Base-by-base conservation (phyloP, 2,888 invertebrate species). In the Napeogenes inachia region DNA sequence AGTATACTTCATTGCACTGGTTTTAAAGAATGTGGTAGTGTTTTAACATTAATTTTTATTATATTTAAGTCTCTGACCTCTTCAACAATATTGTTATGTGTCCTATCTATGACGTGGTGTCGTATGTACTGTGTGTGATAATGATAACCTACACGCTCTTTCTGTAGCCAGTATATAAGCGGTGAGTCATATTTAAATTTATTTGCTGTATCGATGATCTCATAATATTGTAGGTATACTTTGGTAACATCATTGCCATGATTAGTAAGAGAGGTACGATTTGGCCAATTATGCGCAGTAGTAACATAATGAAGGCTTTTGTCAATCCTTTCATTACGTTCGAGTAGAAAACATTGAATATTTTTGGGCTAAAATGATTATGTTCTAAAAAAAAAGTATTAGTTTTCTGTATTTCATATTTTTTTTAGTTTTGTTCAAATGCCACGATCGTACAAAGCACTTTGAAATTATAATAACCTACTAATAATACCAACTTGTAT, bases 151-250 rank as follows among this genome's bases (percentile, higher is more conserved):
- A 87, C 81, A 84, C 88, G 81, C 80, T 83, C 86, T 84, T 82
- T 85, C 80, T 82, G 82, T 82, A 84, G 78, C 80, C 78, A 82
- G 84, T 88, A 85, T 78, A 79, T 82, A 75, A 81, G 76, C 76
- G 79, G 89, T 91, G 91, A 91, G 90, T 91, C 91, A 91, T 87
- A 85, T 89, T 89, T 91, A 91, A 88, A 89, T 90, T 89, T 91
- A 89, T 90, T 86, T 88, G 84, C 83, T 81, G 80, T 88, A 89
- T 89, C 87, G 89, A 89, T 91, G 90, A 89, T 88, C 89, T 89
- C 91, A 90, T 88, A 81, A 70, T 74, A 74, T 72, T 73, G 72
- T 75, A 74, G 68, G 73, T 71, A 68, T 66, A 70, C 68, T 63
- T 59, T 63, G 65, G 65, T 66, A 65, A 68, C 66, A 72, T 75